A percentile compares a stretch with the other conserved stretches of the same genome.
Evolutionary conservation across 2,113 vertebrate genomes (phyloP).

Genomic region (Cinclus cinclus): DNA sequence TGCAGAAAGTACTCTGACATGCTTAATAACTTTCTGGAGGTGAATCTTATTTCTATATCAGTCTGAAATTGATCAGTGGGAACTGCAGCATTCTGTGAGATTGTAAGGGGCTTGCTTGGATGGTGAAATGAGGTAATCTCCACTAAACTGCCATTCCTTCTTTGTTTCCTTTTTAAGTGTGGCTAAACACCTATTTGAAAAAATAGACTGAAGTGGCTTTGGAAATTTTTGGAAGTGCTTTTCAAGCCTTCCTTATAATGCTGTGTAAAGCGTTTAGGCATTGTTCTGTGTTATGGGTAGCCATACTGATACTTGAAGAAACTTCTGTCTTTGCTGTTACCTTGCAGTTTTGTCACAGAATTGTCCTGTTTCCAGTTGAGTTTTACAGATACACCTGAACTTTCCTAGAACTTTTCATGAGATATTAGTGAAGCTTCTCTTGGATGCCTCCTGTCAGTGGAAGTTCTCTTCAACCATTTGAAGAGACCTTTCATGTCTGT

Average conservation of each 20-base stretch:
- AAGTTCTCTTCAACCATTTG: background rate
- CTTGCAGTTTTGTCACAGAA: background rate
- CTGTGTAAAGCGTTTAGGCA: background rate
- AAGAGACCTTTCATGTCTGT: background rate
- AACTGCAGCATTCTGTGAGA: background rate
- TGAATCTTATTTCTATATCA: background rate
- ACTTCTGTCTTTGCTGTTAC: background rate
- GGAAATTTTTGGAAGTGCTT: background rate
- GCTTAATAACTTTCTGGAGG: background rate
- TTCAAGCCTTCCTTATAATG: background rate
- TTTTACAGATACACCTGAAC: background rate
- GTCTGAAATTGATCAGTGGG: background rate
- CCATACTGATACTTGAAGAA: background rate
- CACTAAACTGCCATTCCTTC: background rate
- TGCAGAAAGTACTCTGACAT: background rate
- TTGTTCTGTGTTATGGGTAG: background rate
- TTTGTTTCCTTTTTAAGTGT: background rate
- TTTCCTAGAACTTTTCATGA: background rate
- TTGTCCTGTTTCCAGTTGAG: background rate
- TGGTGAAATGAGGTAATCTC: background rate
- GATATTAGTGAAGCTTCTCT: background rate
- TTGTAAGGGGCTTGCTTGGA: background rate
- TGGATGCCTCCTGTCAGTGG: background rate
- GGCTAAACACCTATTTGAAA: background rate
- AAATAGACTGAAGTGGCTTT: background rate